Evolutionary conservation across 2,113 vertebrate species (phyloP), one percentile per base, ranked within the genome.

Genomic region (Sporophila hypoxantha): DNA sequence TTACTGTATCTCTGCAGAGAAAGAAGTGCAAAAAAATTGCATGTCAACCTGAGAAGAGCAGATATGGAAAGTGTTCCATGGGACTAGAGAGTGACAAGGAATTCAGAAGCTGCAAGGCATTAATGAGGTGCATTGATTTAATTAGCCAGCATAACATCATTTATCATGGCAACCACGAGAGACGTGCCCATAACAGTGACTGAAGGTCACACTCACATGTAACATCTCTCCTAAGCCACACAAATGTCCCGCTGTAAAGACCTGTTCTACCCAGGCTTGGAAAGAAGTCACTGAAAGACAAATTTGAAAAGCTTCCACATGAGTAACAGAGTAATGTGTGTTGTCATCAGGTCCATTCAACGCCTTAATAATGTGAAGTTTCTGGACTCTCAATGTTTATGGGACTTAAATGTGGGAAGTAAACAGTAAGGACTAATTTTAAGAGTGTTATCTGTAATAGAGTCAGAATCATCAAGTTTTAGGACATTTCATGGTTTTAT

Each of bases 111-210:
- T 57, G 60, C 52, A 77, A 89, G 71, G 76, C 89, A 70, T 91
- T 95, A 93, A 94, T 87, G 88, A 95, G 64, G 39, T 90, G 36
- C 21, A 80, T 37, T 76, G 80, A 95, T 94, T 95, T 85, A 95
- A 93, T 95, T 92, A 95, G 64, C 57, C 92, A 61, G 49, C 0
- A 0, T 80, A 90, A 74, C 46, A 88, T 78, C 64, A 92, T 94
- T 96, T 90, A 89, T 95, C 85, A 93, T 44, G 36, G 55, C 80
- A 96, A 86, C 37, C 90, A 39, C 60, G 22, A 85, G 83, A 91
- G 80, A 93, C 1, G 3, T 67, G 17, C 59, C 85, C 83, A n/a
- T 16, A 82, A 52, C 88, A 80, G 80, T 3, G 29, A 9, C 59
- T 64, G 84, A 95, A 96, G 93, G 92, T 93, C 89, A 88, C 66